phyloP scores from a whole-genome alignment of 2,888 invertebrate species.

The Chironomus riparius region DNA sequence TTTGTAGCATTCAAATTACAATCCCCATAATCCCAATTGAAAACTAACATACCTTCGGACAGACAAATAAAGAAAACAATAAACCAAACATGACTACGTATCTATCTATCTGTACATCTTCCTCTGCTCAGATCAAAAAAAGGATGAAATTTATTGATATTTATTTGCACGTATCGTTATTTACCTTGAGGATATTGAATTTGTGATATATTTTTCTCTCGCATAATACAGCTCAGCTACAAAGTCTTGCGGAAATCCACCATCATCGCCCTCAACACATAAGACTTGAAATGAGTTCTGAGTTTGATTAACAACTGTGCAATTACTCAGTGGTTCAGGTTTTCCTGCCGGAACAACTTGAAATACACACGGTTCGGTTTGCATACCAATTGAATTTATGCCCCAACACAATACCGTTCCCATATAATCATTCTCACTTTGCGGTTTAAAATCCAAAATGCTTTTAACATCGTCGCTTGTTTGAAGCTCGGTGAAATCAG shows the following conservation, averaged over 20 bases:
- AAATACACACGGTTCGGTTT: constrained; percentile 55
- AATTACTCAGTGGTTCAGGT: constrained; percentile 58
- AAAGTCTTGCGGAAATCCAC: constrained; percentile 57
- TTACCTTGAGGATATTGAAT: constrained; percentile 23
- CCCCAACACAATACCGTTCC: constrained; percentile 59
- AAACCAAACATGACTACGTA: no score
- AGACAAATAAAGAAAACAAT: no score
- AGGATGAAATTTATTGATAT: background rate
- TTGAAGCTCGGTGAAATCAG: constrained; percentile 45
- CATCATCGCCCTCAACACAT: constrained; percentile 61
- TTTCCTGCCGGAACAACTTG: constrained; percentile 56
- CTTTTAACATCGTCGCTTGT: constrained; percentile 43
- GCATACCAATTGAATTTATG: constrained; percentile 53
- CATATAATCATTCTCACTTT: constrained; percentile 47
- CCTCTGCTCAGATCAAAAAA: background rate
- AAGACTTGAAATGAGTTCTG: constrained; percentile 55
- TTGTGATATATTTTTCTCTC: constrained; percentile 20
- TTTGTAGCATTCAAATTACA: no score
- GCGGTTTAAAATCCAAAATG: constrained; percentile 45
- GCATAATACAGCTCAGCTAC: constrained; percentile 50
- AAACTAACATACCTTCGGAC: no score
- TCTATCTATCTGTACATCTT: no score
- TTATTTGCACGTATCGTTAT: background rate
- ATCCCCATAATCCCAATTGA: no score
- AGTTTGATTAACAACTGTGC: constrained; percentile 59